Base-by-base conservation (phyloP, 2,113 vertebrate species). In the Pipra filicauda region DNA sequence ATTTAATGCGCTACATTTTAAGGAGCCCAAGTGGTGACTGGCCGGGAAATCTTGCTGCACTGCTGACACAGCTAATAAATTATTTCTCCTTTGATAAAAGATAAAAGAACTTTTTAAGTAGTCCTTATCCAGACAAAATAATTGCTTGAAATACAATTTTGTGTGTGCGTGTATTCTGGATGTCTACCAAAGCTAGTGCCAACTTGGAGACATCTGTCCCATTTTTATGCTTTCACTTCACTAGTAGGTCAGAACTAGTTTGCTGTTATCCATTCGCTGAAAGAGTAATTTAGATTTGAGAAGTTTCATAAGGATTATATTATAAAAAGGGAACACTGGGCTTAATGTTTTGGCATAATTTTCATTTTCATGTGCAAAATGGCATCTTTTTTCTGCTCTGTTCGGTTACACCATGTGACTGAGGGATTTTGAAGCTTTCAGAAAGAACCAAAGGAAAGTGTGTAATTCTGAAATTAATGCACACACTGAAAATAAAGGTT, bases 391-490 rank as follows among this genome's bases (percentile, higher is more conserved):
- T 67, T 51, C 52, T 57, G 6, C 21, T 54, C 46, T 46, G 3
- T 51, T 72, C 11, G 31, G 3, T 46, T 41, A 6, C 0, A 2
- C 39, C 4, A 15, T 5, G 1, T 49, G 13, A 33, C 21, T 51
- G 15, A 48, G 15, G 7, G 2, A 0, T 44, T 84, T 70, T 77
- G 31, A 43, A 54, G 22, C 17, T 73, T 83, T 23, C 21, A 43
- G 11, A n/a, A 58, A 69, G 20, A 65, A 59, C 3, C 2, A 37
- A 85, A 52, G 57, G 64, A 49, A 61, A 31, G 11, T 27, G 12
- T 2, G 0, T 26, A 37, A 52, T 62, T 73, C 19, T 61, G 58
- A 67, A 69, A 15, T 31, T 46, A 59, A 23, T 5, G 3, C 7
- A 13, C 13, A 62, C 5, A 24, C 37, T 24, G n/a, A 78, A 81